Evolutionary conservation across 2,113 vertebrate genomes (phyloP), one percentile per base, ranked within the genome.

Genomic region (Sander vitreus): DNA sequence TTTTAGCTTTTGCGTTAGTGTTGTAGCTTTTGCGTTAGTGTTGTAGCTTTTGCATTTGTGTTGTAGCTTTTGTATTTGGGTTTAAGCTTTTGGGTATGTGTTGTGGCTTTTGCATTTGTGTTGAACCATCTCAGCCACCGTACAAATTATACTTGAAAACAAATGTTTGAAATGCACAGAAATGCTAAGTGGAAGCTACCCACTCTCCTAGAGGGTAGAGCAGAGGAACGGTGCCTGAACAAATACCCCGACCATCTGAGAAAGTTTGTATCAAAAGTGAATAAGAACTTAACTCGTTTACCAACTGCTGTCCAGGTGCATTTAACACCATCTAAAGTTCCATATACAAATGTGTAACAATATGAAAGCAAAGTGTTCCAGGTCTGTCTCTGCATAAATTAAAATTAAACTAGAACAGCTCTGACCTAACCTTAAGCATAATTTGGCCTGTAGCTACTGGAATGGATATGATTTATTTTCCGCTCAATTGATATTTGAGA

Each of bases 351-450:
- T 45, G 43, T 36, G 18, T 10, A 36, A 43, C 27, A 54, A 18
- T 39, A 76, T 54, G 8, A 60, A 60, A 48, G 19, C 2, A 54
- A 76, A 53, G 1, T 30, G 57, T 70, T 63, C 76, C 16, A 0
- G 33, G 18, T n/a, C 2, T 60, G 12, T 59, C 23, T 57, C 6
- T n/a, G 19, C 33, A 68, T 60, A 54, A 58, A 65, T 57, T 1
- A 30, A 25, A 69, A 64, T 21, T 51, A 64, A 55, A 57, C 11
- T 21, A 58, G 13, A 19, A 54, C 8, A 3, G 25, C n/a, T 25
- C 54, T 66, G 45, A 64, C 18, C 5, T 60, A 18, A 59, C 51
- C 33, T 77, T 67, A 30, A 63, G 54, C 19, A 57, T 57, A n/a
- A 81, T 58, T 36, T 30, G 21, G n/a, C 53, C 7, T 36, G 13